Percentiles rank a stretch among this genome's conserved stretches.
Evolutionary conservation across 2,888 invertebrate species (phyloP).

Genomic region (Glomeris marginata): DNA sequence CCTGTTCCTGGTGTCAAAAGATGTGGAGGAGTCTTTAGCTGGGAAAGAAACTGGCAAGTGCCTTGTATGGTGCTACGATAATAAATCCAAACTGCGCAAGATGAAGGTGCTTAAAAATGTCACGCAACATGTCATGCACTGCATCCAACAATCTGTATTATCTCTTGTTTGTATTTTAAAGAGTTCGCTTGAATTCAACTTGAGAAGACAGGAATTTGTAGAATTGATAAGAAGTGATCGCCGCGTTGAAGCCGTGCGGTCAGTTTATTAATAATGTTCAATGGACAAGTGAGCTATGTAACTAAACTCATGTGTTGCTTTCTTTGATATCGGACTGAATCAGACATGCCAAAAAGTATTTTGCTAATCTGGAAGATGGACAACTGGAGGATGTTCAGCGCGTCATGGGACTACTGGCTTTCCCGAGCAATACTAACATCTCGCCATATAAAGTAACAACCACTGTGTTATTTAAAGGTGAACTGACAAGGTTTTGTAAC

Average conservation of each 20-base stretch:
- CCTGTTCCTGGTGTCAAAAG: conserved; percentile 36
- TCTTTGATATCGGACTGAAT: conserved; percentile 11
- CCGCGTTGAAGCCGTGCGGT: conserved; percentile 75
- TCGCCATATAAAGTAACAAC: conserved; percentile 19
- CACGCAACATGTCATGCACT: not conserved
- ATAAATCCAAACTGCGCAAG: conserved; percentile 85
- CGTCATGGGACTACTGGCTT: conserved; percentile 90
- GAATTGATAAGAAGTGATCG: conserved; percentile 77
- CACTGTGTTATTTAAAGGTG: too few relatives aligned
- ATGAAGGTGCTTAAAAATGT: conserved; percentile 41
- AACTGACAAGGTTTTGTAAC: too few relatives aligned
- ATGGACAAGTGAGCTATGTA: not conserved
- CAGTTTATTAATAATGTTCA: conserved; percentile 17
- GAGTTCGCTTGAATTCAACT: conserved; percentile 88
- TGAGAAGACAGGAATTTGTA: conserved; percentile 85
- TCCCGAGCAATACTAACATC: conserved; percentile 60
- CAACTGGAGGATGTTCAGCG: conserved; percentile 76
- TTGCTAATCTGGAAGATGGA: conserved; percentile 71
- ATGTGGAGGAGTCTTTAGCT: conserved; percentile 64
- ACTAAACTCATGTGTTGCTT: not conserved
- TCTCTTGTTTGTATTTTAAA: conserved; percentile 18
- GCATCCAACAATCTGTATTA: not conserved
- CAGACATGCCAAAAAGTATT: conserved; percentile 81
- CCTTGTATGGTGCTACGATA: conserved; percentile 90
- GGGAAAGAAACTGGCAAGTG: conserved; percentile 73